A percentile compares a stretch with the other conserved stretches of the same genome.
Conservation (phyloP, 2,888 invertebrate genomes). For the Brachycybe producta region DNA sequence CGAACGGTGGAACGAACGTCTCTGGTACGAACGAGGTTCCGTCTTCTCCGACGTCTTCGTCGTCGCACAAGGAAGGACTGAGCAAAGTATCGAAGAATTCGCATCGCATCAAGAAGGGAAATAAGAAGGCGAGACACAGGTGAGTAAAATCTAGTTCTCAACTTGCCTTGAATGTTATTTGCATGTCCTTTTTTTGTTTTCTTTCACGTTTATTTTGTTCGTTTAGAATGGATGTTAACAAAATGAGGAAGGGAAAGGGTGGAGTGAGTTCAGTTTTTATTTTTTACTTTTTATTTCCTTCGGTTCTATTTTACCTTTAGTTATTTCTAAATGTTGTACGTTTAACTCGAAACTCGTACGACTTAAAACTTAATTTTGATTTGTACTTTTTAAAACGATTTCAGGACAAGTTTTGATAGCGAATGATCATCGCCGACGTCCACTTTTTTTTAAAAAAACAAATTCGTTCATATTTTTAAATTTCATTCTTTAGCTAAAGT, state of each 20-base stretch:
- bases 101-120: conserved; percentile 56
- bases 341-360: too few species aligned
- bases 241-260: conserved; percentile 2
- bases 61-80: conserved; percentile 37
- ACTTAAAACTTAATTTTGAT: too few species aligned
- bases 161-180: neutral
- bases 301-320: neutral
- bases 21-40: conserved; percentile 9
- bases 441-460: neutral
- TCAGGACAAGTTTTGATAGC: conserved; percentile 17
- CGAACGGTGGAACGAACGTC: conserved; percentile 7
- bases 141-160: conserved; percentile 36
- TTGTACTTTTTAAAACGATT: too few species aligned
- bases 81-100: conserved; percentile 38
- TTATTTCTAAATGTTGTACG: neutral
- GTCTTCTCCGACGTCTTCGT: conserved; percentile 5
- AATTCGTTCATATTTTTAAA: neutral
- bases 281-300: neutral
- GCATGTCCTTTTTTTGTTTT: neutral
- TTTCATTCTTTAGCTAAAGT: neutral
- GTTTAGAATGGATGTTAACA: conserved; percentile 7
- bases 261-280: conserved; percentile 5
- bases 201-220: neutral
- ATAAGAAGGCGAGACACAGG: conserved; percentile 70
- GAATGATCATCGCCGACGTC: conserved; percentile 2